Conservation (phyloP, 2,888 invertebrate genomes). For the Morpho deidamia region DNA sequence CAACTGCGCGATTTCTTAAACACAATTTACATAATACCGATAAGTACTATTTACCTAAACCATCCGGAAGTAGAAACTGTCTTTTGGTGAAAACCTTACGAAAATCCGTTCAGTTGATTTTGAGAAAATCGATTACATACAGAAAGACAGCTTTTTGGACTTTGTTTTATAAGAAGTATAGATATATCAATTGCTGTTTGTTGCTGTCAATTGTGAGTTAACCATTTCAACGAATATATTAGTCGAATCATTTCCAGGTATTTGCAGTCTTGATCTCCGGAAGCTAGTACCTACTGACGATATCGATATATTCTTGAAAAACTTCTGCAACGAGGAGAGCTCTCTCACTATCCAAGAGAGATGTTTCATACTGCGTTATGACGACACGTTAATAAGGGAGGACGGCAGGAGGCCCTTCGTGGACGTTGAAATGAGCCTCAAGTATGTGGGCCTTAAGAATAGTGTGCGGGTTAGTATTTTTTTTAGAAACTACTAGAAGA, state of each 20-base stretch:
- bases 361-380: constrained; percentile 54
- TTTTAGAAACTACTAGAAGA: no score
- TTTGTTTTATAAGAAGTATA: no score
- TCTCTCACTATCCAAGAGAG: constrained; percentile 63
- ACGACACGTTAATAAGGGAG: constrained; percentile 23
- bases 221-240: no score
- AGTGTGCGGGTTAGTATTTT: constrained; percentile 33
- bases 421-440: constrained; percentile 70
- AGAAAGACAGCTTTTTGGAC: no score
- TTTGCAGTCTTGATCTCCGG: constrained; percentile 72
- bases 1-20: no score
- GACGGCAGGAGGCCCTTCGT: constrained; percentile 52
- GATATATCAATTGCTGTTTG: no score
- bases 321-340: constrained; percentile 49
- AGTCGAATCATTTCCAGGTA: constrained; percentile 37
- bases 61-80: no score
- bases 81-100: no score
- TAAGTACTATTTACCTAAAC: no score
- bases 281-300: constrained; percentile 65
- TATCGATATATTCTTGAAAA: constrained; percentile 47
- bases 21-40: no score
- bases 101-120: no score
- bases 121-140: no score
- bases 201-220: not conserved
- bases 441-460: constrained; percentile 46